phyloP scores from a whole-genome alignment of 2,888 invertebrate species.

The Pteria penguin region DNA sequence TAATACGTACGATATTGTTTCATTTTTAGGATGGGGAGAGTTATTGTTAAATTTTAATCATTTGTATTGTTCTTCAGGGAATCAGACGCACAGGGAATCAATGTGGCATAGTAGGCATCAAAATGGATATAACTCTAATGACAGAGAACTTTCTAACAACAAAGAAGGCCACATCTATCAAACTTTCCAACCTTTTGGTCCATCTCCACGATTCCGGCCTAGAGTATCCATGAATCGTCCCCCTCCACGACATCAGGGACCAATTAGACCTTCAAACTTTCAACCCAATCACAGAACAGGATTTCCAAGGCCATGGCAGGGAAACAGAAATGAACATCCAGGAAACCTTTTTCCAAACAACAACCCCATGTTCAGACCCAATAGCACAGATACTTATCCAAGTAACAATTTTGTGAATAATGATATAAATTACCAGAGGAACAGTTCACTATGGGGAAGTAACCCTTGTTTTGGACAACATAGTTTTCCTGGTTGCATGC shows the following conservation, averaged over 20 bases:
- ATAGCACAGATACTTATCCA: neutral
- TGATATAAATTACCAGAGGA: neutral
- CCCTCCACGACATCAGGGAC: neutral
- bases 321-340: neutral
- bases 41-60: too few relatives aligned
- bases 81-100: too few relatives aligned
- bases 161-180: slow-evolving; percentile 21
- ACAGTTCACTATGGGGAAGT: neutral
- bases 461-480: neutral
- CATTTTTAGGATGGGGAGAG: too few relatives aligned
- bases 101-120: too few relatives aligned
- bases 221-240: neutral
- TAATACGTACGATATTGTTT: too few relatives aligned
- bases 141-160: too few relatives aligned
- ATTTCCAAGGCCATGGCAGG: neutral
- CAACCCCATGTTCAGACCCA: neutral
- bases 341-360: slow-evolving; percentile 1
- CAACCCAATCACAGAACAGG: neutral
- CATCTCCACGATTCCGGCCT: slow-evolving; percentile 7
- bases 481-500: neutral
- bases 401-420: neutral
- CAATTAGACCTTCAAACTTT: neutral
- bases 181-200: slow-evolving; percentile 24
- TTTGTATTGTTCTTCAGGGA: too few relatives aligned
- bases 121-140: too few relatives aligned